Evolutionary conservation across 1,140 invertebrate species (phyloP).

Genomic region (Lethocerus indicus): DNA sequence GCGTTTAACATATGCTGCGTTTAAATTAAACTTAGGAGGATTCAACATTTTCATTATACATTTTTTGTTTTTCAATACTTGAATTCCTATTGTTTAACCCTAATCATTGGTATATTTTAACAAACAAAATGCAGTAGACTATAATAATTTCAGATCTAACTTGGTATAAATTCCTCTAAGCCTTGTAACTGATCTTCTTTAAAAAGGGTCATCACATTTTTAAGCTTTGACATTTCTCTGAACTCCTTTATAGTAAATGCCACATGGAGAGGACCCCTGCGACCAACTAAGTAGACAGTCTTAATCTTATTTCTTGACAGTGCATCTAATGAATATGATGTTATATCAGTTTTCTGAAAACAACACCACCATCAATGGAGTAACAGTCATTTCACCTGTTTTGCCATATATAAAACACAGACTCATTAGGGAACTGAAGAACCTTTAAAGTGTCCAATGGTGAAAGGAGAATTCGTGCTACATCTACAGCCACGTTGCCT

Average conservation of each 20-base stretch:
- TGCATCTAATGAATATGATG: slow-evolving; percentile 58
- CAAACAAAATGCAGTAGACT: too few relatives aligned
- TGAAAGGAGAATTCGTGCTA: slow-evolving; percentile 76
- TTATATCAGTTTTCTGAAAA: slow-evolving; percentile 71
- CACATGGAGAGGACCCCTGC: slow-evolving; percentile 85
- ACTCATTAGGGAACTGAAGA: too few relatives aligned
- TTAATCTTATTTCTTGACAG: slow-evolving; percentile 63
- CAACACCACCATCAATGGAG: too few relatives aligned
- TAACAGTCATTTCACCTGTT: too few relatives aligned
- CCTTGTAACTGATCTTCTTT: slow-evolving; percentile 43
- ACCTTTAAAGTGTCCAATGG: slow-evolving; percentile 51
- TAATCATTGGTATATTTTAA: too few relatives aligned
- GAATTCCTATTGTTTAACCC: too few relatives aligned
- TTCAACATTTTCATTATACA: too few relatives aligned
- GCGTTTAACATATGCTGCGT: too few relatives aligned
- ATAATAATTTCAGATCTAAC: slow-evolving; percentile 19
- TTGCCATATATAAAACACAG: too few relatives aligned
- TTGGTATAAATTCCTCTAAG: slow-evolving; percentile 21
- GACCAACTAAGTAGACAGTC: slow-evolving; percentile 70
- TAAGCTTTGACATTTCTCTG: slow-evolving; percentile 76
- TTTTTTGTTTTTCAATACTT: too few relatives aligned
- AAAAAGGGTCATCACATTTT: slow-evolving; percentile 44
- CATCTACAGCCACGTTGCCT: slow-evolving; percentile 97
- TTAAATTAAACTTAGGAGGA: too few relatives aligned
- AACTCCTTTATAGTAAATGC: slow-evolving; percentile 98